phyloP scores from a whole-genome alignment of 2,888 invertebrate species.

The Zeuzera pyrina region DNA sequence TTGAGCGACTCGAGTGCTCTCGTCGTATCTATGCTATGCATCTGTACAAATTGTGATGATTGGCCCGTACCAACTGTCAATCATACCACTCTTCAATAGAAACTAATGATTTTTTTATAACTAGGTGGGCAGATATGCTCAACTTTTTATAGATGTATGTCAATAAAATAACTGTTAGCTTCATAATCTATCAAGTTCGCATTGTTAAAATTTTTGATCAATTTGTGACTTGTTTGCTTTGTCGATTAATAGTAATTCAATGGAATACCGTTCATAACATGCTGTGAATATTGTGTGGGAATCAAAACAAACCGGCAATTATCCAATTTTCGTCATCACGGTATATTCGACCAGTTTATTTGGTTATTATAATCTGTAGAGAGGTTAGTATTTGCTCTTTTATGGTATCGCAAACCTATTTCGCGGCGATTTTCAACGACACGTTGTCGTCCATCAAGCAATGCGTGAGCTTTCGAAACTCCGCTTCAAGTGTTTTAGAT shows the following conservation, averaged over 20 bases:
- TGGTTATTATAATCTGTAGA: conserved; percentile 32
- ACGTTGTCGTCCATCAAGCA: conserved; percentile 16
- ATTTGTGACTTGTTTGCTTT: conserved; percentile 18
- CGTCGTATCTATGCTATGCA: conserved; percentile 27
- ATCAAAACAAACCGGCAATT: conserved; percentile 30
- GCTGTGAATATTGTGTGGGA: conserved; percentile 29
- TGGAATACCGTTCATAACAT: conserved; percentile 3
- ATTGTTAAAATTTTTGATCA: conserved; percentile 19
- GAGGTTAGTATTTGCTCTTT: conserved; percentile 28
- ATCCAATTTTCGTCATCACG: conserved; percentile 45
- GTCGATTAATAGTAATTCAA: conserved; percentile 8
- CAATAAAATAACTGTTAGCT: conserved; percentile 16
- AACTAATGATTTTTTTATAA: conserved; percentile 34
- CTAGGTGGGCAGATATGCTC: too few relatives aligned
- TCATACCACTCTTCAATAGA: conserved; percentile 30
- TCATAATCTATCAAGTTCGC: conserved; percentile 10
- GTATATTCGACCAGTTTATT: conserved; percentile 23
- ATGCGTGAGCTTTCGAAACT: conserved; percentile 17
- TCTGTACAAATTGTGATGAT: conserved; percentile 51
- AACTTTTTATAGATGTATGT: conserved; percentile 6
- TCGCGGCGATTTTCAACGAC: conserved; percentile 15
- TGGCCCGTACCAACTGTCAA: conserved; percentile 36
- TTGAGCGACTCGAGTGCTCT: conserved; percentile 32
- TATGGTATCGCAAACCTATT: too few relatives aligned
- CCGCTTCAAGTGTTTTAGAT: conserved; percentile 39